These are phyloP conservation scores for Eristalinus aeneus DNA, from an alignment of 2,888 invertebrate genomes.

Conservation along the genomic window DNA sequence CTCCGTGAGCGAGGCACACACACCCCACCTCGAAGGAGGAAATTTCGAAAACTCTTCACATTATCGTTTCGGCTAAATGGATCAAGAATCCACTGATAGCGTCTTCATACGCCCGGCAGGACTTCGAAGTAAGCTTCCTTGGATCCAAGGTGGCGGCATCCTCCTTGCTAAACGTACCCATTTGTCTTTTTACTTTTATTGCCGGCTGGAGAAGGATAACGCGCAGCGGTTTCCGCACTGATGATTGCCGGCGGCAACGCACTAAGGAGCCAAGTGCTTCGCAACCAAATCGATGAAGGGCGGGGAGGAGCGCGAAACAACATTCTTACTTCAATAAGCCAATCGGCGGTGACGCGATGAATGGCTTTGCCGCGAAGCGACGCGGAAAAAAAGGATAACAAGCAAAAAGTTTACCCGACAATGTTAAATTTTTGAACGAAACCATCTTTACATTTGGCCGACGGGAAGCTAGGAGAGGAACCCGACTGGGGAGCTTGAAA, in stretches of 20 bases:
- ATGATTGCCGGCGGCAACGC: slow-evolving; percentile 13
- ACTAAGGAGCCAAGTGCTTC: slow-evolving; percentile 27
- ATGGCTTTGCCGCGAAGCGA: neutral
- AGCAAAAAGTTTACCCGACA: slow-evolving; percentile 16
- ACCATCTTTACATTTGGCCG: neutral
- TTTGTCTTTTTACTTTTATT: slow-evolving; percentile 63
- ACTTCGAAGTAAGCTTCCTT: too few species aligned
- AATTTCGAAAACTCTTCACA: slow-evolving; percentile 3
- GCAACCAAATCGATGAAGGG: neutral
- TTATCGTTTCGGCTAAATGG: slow-evolving; percentile 37
- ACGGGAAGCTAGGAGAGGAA: too few species aligned
- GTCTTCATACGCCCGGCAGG: neutral
- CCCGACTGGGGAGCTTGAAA: neutral
- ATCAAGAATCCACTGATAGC: slow-evolving; percentile 17
- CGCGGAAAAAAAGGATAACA: slow-evolving; percentile 30
- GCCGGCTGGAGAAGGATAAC: slow-evolving; percentile 60
- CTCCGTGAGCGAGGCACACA: neutral
- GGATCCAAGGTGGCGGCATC: neutral
- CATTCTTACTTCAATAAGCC: slow-evolving; percentile 48
- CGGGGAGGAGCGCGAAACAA: neutral
- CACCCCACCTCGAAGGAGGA: neutral
- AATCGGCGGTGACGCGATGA: neutral
- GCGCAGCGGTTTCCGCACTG: slow-evolving; percentile 39
- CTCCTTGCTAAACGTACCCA: slow-evolving; percentile 32
- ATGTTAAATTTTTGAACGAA: slow-evolving; percentile 55